Evolutionary conservation across 2,797 vertebrate genomes (phyloP), one percentile per base, ranked within the genome.

Genomic region (Malacoctenus gilli): DNA sequence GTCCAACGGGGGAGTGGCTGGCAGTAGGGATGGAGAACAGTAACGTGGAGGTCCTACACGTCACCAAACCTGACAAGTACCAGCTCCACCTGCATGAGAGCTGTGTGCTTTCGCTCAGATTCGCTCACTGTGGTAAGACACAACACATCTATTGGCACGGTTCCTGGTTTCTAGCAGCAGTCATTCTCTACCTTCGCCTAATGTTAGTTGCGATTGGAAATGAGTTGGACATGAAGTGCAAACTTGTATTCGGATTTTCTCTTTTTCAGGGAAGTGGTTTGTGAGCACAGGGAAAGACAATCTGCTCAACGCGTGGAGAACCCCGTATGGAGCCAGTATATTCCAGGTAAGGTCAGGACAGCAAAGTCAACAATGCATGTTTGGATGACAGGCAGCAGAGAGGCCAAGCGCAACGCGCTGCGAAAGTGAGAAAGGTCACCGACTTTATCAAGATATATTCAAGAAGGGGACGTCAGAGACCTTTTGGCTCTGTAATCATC

Each of bases 21-120:
- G 95, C 95, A 0, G 96, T 98, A 73, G 96, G 96, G 48, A 96
- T 98, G 96, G 96, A 97, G 87, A 98, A 95, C 92, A 98, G 95
- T 82, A 97, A 97, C 0, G 95, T 98, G 85, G 96, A 98, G 63
- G 94, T 98, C 5, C 86, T 98, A 32, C 95, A 98, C 66, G 94
- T 95, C 88, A 95, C 94, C 59, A 98, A 98, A 52, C 95, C 96
- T 0, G 96, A 98, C 90, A 98, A 98, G 76, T 98, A 98, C 85
- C 96, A 98, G 90, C 94, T 98, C 59, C 96, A 97, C 81, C 93
- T 98, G 59, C 96, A 98, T 0, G 95, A 98, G 89, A 98, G 96
- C 93, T 98, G 96, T 0, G 96, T 98, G 71, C 95, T 98, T 1
- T 98, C 96, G 0, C 94, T 98, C 81, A 92, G 95, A 79, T 98